phyloP scores from a whole-genome alignment of 2,888 invertebrate species.

The Scrobipalpa costella region DNA sequence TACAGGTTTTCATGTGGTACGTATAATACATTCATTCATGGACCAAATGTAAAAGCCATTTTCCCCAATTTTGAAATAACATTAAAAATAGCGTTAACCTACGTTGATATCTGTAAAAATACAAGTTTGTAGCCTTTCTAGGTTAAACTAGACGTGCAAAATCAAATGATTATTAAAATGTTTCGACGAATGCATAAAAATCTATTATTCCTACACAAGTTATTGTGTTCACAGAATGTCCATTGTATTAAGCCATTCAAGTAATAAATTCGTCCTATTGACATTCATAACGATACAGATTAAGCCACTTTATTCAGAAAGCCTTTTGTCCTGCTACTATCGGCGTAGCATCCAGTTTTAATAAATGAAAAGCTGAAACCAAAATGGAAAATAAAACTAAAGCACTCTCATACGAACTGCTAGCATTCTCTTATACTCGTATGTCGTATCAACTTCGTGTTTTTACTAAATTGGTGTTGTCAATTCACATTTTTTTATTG shows the following conservation, averaged over 20 bases:
- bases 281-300: constrained; percentile 24
- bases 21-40: too few species aligned
- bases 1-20: too few species aligned
- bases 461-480: too few species aligned
- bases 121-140: too few species aligned
- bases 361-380: constrained; percentile 16
- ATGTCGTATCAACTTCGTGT: too few species aligned
- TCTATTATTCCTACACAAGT: background rate
- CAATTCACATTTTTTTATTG: background rate
- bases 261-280: constrained; percentile 28
- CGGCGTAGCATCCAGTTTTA: constrained; percentile 20
- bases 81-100: too few species aligned
- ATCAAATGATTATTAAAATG: background rate
- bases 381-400: background rate
- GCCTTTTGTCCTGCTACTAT: constrained; percentile 26
- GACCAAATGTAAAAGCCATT: too few species aligned
- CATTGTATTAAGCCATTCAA: constrained; percentile 27
- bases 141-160: too few species aligned
- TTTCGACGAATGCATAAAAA: background rate
- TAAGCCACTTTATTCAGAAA: constrained; percentile 30
- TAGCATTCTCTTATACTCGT: background rate
- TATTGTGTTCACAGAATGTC: constrained; percentile 17
- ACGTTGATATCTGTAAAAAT: too few species aligned
- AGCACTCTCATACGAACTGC: background rate
- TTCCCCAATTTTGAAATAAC: too few species aligned